Base-by-base conservation (phyloP, 2,113 vertebrate species). In the Crypturellus undulatus region DNA sequence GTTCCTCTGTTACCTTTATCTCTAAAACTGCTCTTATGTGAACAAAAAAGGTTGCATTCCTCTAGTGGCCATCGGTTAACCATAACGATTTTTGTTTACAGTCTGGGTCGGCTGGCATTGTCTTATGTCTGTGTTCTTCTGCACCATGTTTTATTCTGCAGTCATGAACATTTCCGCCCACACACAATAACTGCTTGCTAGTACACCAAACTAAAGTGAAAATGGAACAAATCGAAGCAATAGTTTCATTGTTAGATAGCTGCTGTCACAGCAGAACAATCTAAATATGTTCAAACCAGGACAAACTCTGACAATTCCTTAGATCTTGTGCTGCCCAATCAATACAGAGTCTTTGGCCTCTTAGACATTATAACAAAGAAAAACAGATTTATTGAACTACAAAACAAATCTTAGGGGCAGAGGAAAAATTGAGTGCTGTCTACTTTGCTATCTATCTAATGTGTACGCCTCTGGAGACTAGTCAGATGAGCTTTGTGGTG, bases 1-100 rank as follows among this genome's bases (percentile, higher is more conserved):
- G 9, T 18, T 40, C 19, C 24, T 76, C 54, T 58, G 10, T 83
- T 28, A 13, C 25, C 45, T 58, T 58, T 58, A 6, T 28, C 18
- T 71, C 51, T 67, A 59, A 82, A 89, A 32, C 19, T 67, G 45
- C 24, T 64, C 10, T 49, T 36, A 25, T 5, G 42, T 60, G 43
- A 40, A 21, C 17, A 73, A 19, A 4, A 60, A 26, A 84, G 2
- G 18, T 56, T 2, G 0, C 10, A 7, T 11, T 83, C 58, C 63
- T 47, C 2, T 6, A 34, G 58, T 0, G 67, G 28, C 30, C 16
- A 15, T n/a, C 14, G 9, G 19, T 7, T 21, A 13, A 40, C 62
- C 25, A 34, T n/a, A 7, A 4, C 4, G 24, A 26, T 51, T 70
- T 40, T 10, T n/a, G 17, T 70, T 45, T 38, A 52, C 18, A 16